Base-by-base conservation (phyloP, 2,888 invertebrate species). In the Campoplex nolae region DNA sequence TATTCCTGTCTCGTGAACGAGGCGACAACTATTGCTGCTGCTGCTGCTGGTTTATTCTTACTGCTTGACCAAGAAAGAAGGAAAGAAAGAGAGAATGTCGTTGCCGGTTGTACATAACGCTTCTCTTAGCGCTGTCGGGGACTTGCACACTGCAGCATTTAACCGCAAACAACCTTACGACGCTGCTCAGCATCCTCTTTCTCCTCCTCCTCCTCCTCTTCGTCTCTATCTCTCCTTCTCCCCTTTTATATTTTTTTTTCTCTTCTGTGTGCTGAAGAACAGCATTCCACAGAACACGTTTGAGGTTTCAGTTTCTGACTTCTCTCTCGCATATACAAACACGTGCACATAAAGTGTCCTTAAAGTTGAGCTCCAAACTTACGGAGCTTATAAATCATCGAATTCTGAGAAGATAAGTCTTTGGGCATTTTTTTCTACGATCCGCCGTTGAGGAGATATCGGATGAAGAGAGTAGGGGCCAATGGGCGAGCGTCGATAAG, bases 251-350 rank as follows among this genome's bases (percentile, higher is more conserved):
- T 85, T 70, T 42, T 18, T 18, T 74, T 45, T 38, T 70, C 65
- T 58, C 85, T 84, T 81, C 65, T 76, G 54, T 73, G 71, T 79
- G 58, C 62, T 67, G 71, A 67, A 67, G 84, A 90, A 91, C 92
- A 85, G 89, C 93, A 93, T 93, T 93, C 93, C 93, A 90, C 65
- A 91, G 90, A 93, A 93, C 92, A 92, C 91, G 92, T 93, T 92
- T 92, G 90, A 89, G 88, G 88, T 90, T 91, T 90, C 88, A 90
- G 88, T 89, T 90, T 91, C 90, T 89, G 88, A 85, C 88, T 23
- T 23, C 38, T 3, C 84, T 84, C 86, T 77, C 78, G 54, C 77
- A 48, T 79, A 51, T 77, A 54, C 9, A 58, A 16, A 54, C 6
- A 32, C 42, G 16, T 58, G 3, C 54, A 7, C 62, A 62, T 32